Evolutionary conservation across 2,797 vertebrate species (phyloP).

Genomic region (Stomatorhinus walkeri): DNA sequence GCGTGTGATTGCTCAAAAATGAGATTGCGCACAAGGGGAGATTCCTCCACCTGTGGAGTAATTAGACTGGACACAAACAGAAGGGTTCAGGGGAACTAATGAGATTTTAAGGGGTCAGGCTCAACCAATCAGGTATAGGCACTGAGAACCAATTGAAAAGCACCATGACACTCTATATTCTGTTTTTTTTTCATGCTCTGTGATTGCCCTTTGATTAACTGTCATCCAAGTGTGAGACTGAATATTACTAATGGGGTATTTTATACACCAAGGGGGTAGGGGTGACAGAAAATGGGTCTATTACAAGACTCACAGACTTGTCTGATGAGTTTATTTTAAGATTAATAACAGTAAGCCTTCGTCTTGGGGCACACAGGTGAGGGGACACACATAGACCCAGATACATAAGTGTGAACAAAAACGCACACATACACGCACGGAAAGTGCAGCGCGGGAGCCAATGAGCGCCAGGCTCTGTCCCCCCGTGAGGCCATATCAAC

Average conservation of each 20-base stretch:
- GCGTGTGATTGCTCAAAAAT: conserved; percentile 1
- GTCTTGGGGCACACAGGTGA: neutral
- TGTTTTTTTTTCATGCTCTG: neutral
- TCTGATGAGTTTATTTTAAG: neutral
- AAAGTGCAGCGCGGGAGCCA: conserved; percentile 48
- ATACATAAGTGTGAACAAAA: neutral
- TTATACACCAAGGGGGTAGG: neutral
- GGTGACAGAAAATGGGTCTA: conserved; percentile 17
- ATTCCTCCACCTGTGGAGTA: conserved; percentile 13
- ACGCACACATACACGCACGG: conserved; percentile 25
- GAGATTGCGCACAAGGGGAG: neutral
- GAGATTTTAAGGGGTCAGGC: conserved; percentile 24
- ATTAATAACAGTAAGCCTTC: neutral
- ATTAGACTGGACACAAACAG: conserved; percentile 28
- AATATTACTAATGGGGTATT: conserved; percentile 13
- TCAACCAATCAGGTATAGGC: conserved; percentile 19
- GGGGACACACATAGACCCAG: conserved; percentile 9
- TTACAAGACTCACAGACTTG: neutral
- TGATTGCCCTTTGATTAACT: conserved; percentile 21
- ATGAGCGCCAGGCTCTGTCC: conserved; percentile 60
- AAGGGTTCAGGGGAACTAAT: conserved; percentile 15
- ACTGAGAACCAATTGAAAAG: conserved; percentile 5
- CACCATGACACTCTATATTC: conserved; percentile 18
- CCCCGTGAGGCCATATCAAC: conserved; percentile 54
- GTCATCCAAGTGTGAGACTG: conserved; percentile 5